phyloP scores from a whole-genome alignment of 2,888 invertebrate genomes.

The Carcina quercana region DNA sequence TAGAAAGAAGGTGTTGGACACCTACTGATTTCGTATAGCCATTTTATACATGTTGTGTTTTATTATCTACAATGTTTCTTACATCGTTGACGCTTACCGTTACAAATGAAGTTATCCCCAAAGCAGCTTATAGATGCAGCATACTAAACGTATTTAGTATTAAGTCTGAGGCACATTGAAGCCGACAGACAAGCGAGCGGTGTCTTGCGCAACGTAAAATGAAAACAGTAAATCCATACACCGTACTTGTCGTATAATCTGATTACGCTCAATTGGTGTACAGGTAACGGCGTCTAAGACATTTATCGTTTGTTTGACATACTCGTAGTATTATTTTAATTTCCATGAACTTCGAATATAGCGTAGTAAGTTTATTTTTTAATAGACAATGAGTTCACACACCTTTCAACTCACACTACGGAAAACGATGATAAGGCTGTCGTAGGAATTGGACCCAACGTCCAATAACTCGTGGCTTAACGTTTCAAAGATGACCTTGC shows the following conservation, averaged over 20 bases:
- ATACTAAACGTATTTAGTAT: constrained; percentile 19
- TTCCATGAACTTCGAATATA: no score
- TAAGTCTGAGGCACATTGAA: constrained; percentile 22
- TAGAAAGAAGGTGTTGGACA: no score
- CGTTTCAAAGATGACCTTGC: no score
- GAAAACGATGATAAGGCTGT: no score
- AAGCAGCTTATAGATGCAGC: constrained; percentile 52
- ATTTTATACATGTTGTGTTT: neutral
- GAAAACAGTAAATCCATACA: constrained; percentile 49
- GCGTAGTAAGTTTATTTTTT: no score
- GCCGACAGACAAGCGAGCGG: constrained; percentile 17
- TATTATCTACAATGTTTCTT: neutral
- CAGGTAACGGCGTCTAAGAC: constrained; percentile 36
- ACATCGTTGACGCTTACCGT: constrained; percentile 11
- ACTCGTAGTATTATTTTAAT: no score
- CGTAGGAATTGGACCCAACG: no score
- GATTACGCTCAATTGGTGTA: constrained; percentile 56
- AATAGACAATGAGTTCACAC: no score
- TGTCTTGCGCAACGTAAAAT: constrained; percentile 50
- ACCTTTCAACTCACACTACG: no score
- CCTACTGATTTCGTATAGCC: neutral
- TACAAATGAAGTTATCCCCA: constrained; percentile 23
- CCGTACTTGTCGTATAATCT: constrained; percentile 41
- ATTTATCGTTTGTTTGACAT: constrained; percentile 5
- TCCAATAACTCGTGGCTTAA: no score